Conservation (phyloP, 2,888 invertebrate genomes). For the Pemphredon lugubris region DNA sequence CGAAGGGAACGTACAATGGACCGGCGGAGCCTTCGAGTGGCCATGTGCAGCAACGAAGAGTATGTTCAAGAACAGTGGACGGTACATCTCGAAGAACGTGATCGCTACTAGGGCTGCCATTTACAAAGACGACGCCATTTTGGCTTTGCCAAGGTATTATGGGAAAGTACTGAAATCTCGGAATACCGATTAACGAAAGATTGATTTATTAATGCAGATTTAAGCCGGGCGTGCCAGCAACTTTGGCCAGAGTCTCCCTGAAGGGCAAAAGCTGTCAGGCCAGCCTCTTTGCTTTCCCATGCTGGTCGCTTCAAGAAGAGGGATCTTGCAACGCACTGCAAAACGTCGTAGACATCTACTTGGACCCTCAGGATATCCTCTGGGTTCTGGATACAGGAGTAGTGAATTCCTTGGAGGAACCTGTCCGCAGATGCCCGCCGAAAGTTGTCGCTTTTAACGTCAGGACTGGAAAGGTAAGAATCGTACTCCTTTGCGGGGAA, state of each 20-base stretch:
- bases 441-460: slow-evolving; percentile 86
- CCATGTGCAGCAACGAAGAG: slow-evolving; percentile 82
- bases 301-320: slow-evolving; percentile 85
- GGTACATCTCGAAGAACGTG: slow-evolving; percentile 83
- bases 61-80: slow-evolving; percentile 83
- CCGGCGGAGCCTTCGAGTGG: slow-evolving; percentile 80
- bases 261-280: slow-evolving; percentile 82
- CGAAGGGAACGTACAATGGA: too few species aligned
- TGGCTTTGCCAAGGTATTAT: slow-evolving; percentile 85
- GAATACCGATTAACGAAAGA: too few species aligned
- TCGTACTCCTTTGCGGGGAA: slow-evolving; percentile 45
- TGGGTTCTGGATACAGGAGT: slow-evolving; percentile 89
- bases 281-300: slow-evolving; percentile 84
- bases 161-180: too few species aligned
- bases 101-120: slow-evolving; percentile 85
- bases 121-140: slow-evolving; percentile 82
- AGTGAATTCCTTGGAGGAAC: slow-evolving; percentile 85
- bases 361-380: slow-evolving; percentile 85
- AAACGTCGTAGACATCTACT: slow-evolving; percentile 86
- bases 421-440: slow-evolving; percentile 86
- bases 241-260: slow-evolving; percentile 84
- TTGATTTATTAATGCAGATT: too few species aligned
- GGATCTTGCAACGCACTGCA: slow-evolving; percentile 88
- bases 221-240: slow-evolving; percentile 86
- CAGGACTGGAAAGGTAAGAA: slow-evolving; percentile 84